Evolutionary conservation across 2,888 invertebrate species (phyloP), one percentile per base, ranked within the genome.

Genomic region (Caenorhabditis becei): DNA sequence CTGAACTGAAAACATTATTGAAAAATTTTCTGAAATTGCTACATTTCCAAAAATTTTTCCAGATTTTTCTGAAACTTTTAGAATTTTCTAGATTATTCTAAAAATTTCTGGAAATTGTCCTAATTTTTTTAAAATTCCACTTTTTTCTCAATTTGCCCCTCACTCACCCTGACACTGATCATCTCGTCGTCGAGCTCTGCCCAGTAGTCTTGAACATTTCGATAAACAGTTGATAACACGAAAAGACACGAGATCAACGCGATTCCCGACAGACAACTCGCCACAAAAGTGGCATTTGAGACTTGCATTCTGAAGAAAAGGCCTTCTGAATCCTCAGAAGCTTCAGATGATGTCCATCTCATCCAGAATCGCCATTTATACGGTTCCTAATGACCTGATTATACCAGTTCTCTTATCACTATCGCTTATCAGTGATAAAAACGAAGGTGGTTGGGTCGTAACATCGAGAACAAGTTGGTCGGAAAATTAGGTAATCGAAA

Each of bases 171-270:
- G 53, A 84, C 83, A 32, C 54, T 54, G 51, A 80, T 47, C 83
- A 86, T 86, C 54, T 84, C 83, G 10, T 62, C 65, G 66, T 86
- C 86, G 23, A 86, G 47, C 61, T 86, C 86, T 1, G 28, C 49
- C 84, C 84, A 84, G 54, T 84, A 79, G n/a, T 72, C 69, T 67
- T 82, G 77, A 49, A 86, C 83, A 69, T 84, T 80, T 35, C 54
- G 72, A 59, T 84, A 72, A 24, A 86, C 81, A 23, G 47, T 65
- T 18, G 80, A 83, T 23, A 86, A 56, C 7, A 72, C 71, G 54
- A 86, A 59, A 8, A 86, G 66, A 37, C 78, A 80, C 16, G 72
- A 63, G 2, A 86, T 44, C 11, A 86, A 65, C 11, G 84, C 70
- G 44, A 83, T 47, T 8, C 80, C 84, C 1, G 86, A 84, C n/a